Percentiles rank a stretch among this genome's conserved stretches.
Evolutionary conservation across 2,113 vertebrate genomes (phyloP).

Genomic region (Oryzias woworae): DNA sequence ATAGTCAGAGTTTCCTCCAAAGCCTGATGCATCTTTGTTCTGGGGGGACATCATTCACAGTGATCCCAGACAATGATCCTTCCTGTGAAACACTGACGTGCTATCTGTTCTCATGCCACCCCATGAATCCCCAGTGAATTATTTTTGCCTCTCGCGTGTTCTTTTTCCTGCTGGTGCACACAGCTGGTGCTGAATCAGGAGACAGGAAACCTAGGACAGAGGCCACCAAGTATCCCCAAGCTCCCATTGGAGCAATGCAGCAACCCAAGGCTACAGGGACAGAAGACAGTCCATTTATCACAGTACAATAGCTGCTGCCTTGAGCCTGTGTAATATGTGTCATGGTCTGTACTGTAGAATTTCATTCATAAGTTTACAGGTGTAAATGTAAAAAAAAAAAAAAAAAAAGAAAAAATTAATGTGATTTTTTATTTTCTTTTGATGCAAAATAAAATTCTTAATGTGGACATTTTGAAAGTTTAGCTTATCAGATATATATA

Average conservation of each 20-base stretch:
- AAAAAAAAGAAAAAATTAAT: too few species aligned
- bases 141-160: conserved; percentile 55
- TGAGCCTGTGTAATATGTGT: conserved; percentile 28
- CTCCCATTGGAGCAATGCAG: conserved; percentile 53
- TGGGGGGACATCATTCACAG: conserved; percentile 28
- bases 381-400: conserved; percentile 2
- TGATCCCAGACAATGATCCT: conserved; percentile 8
- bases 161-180: conserved; percentile 57
- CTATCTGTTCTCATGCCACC: conserved; percentile 49
- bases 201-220: conserved; percentile 66
- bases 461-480: too few species aligned
- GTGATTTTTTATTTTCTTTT: too few species aligned
- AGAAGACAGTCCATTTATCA: conserved; percentile 74
- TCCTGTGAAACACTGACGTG: conserved; percentile 27
- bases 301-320: conserved; percentile 65
- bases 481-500: too few species aligned
- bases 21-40: conserved; percentile 7
- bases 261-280: conserved; percentile 51
- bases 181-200: conserved; percentile 76
- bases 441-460: too few species aligned
- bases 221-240: conserved; percentile 62
- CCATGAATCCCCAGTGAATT: conserved; percentile 53
- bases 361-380: conserved; percentile 23
- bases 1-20: conserved; percentile 17
- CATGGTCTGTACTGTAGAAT: conserved; percentile 16